Percentiles rank a stretch among this genome's conserved stretches.
Evolutionary conservation across 1,140 invertebrate species (phyloP).

Genomic region (Papilio xuthus): DNA sequence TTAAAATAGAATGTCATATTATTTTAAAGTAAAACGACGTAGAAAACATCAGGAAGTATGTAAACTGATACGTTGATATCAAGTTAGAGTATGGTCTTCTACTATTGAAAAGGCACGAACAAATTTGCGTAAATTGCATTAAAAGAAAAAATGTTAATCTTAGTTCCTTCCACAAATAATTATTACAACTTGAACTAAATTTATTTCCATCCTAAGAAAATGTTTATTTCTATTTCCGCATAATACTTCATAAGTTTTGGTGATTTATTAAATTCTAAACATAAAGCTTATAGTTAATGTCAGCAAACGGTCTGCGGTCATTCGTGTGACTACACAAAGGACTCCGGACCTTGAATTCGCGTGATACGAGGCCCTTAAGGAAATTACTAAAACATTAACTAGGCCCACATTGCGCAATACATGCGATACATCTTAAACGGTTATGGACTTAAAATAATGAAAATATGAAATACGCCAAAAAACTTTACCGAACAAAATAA

Average conservation of each 20-base stretch:
- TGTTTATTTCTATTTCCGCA: neutral
- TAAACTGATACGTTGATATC: no score
- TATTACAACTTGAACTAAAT: neutral
- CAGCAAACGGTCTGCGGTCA: neutral
- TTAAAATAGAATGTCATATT: neutral
- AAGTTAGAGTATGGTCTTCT: no score
- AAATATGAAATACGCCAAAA: neutral
- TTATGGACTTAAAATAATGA: neutral
- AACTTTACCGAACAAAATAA: neutral
- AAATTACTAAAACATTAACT: slow-evolving; percentile 23
- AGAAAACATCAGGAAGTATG: neutral
- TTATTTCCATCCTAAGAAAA: neutral
- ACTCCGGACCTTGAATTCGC: neutral
- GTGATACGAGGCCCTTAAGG: slow-evolving; percentile 3
- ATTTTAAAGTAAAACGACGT: neutral
- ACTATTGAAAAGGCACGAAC: no score
- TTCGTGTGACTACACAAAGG: slow-evolving; percentile 4
- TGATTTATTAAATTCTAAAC: neutral
- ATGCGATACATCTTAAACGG: neutral
- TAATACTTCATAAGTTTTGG: neutral
- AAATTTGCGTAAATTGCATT: no score
- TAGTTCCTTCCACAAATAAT: neutral
- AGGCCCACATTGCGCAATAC: neutral
- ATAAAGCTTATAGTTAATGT: slow-evolving; percentile 4
- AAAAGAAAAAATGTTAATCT: no score